These are phyloP conservation scores for Porites divaricata DNA, from an alignment of 92 coral and sea anemone genomes.

Conservation along the genomic window DNA sequence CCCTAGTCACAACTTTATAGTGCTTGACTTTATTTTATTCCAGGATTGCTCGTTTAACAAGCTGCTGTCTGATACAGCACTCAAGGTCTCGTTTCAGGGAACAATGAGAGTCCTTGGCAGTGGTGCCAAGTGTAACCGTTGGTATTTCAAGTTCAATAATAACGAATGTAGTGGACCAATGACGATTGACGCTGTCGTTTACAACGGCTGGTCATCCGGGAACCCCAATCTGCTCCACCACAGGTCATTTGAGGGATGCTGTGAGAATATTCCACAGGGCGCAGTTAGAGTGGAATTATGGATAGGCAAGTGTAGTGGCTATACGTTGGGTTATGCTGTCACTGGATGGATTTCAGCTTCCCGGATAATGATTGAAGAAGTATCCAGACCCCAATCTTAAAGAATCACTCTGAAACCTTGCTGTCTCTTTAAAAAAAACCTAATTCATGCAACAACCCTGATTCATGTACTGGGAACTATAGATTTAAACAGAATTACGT, in stretches of 20 bases:
- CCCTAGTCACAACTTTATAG: too few species aligned
- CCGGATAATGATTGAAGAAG: neutral
- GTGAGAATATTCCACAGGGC: neutral
- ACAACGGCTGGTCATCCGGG: neutral
- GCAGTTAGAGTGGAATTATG: neutral
- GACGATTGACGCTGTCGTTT: neutral
- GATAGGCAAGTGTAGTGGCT: neutral
- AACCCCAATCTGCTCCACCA: neutral
- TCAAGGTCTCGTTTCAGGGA: neutral
- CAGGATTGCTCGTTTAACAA: neutral
- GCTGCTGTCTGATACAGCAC: neutral
- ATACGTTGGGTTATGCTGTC: neutral
- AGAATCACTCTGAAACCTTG: too few species aligned
- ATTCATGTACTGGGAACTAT: too few species aligned
- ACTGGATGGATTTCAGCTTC: neutral
- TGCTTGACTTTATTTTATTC: too few species aligned
- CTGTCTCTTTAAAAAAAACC: too few species aligned
- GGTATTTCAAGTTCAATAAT: neutral
- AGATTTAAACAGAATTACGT: too few species aligned
- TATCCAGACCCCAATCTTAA: too few species aligned
- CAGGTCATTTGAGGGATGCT: neutral
- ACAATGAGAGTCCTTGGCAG: neutral
- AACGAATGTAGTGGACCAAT: neutral
- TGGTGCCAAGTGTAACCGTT: neutral
- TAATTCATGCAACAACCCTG: too few species aligned